These are phyloP conservation scores for Lanistes nyassanus DNA, from an alignment of 1,140 invertebrate genomes.

Conservation along the genomic window DNA sequence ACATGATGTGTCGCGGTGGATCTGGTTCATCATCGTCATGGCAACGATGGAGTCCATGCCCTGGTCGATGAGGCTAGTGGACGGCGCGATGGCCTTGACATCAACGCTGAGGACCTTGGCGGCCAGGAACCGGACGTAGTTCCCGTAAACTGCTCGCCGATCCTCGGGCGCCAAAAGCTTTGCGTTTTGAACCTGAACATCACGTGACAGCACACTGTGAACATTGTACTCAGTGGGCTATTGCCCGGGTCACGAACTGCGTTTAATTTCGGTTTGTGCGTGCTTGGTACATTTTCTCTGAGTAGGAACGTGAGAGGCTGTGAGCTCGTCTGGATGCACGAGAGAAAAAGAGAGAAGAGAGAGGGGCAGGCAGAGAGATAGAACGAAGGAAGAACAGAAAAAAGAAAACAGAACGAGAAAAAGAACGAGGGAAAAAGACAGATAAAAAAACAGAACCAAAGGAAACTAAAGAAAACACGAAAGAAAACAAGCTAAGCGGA, in stretches of 20 bases:
- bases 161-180: neutral
- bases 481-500: neutral
- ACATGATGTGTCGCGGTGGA: slow-evolving; percentile 24
- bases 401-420: neutral
- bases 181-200: neutral
- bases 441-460: neutral
- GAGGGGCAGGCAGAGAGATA: too few relatives aligned
- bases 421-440: neutral
- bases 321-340: neutral
- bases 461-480: too few relatives aligned
- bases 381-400: neutral
- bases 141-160: slow-evolving; percentile 12
- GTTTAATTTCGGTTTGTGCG: too few relatives aligned
- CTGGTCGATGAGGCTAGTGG: slow-evolving; percentile 21
- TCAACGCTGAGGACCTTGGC: slow-evolving; percentile 20
- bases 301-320: neutral
- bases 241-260: too few relatives aligned
- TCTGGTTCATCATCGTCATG: slow-evolving; percentile 37
- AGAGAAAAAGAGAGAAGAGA: too few relatives aligned
- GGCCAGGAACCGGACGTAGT: slow-evolving; percentile 14
- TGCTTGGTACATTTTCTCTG: neutral
- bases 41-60: slow-evolving; percentile 38
- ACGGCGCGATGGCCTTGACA: neutral
- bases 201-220: neutral
- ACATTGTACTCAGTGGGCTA: too few relatives aligned